phyloP scores from a whole-genome alignment of 2,113 vertebrate genomes.

The Leptobrachium leishanense region DNA sequence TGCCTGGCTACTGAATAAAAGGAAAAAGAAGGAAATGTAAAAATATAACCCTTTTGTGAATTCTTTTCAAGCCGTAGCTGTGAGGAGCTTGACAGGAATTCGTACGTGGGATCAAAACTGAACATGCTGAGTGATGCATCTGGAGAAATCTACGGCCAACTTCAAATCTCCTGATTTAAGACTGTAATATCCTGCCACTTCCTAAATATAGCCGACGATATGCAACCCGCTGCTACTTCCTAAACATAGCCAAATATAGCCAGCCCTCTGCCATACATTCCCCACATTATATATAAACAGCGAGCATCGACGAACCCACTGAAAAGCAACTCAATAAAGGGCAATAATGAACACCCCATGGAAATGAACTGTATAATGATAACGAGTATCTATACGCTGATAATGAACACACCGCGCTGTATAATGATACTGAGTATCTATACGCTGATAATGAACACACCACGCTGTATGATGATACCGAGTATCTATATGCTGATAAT shows the following conservation, averaged over 20 bases:
- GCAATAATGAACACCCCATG: too few species aligned
- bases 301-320: too few species aligned
- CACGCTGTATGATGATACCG: background rate
- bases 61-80: slow-evolving; percentile 17
- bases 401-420: background rate
- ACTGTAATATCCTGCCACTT: slow-evolving; percentile 7
- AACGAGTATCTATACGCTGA: background rate
- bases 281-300: background rate
- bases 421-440: slow-evolving; percentile 18
- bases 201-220: slow-evolving; percentile 11
- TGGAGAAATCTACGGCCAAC: slow-evolving; percentile 4
- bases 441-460: slow-evolving; percentile 8
- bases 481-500: too few species aligned
- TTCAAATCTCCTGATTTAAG: slow-evolving; percentile 19
- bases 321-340: too few species aligned
- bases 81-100: slow-evolving; percentile 17
- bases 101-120: slow-evolving; percentile 26
- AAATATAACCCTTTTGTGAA: slow-evolving; percentile 16
- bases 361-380: background rate
- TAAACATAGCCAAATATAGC: background rate
- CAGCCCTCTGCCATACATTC: too few species aligned
- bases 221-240: background rate
- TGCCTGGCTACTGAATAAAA: too few species aligned
- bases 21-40: background rate
- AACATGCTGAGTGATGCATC: slow-evolving; percentile 8